Conservation (phyloP, 2,797 vertebrate genomes). For the Falco berigora region DNA sequence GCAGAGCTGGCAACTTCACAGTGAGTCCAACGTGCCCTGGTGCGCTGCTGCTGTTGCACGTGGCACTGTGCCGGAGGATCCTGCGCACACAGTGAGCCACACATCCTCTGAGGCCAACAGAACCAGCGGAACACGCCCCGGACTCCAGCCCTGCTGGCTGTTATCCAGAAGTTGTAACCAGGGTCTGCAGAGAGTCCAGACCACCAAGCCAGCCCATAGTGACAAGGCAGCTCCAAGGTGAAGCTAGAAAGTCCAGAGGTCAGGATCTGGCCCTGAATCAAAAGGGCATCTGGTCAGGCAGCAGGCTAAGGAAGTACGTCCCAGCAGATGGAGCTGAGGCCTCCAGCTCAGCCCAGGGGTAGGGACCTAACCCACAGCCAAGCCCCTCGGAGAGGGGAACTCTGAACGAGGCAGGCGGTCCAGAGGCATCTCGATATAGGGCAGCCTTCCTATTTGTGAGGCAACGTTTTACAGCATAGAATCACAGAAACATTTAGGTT, state of each 20-base stretch:
- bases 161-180: background rate
- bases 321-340: background rate
- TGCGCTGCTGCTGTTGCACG: accelerated
- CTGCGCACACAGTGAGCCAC: background rate
- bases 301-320: background rate
- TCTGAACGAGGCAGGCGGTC: background rate
- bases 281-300: background rate
- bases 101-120: background rate
- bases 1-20: background rate
- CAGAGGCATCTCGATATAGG: background rate
- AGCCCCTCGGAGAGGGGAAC: background rate
- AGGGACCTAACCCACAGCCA: background rate
- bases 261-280: background rate
- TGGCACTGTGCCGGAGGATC: accelerated
- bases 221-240: background rate
- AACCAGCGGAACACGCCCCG: background rate
- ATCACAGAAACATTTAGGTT: background rate
- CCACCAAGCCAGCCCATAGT: background rate
- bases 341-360: background rate
- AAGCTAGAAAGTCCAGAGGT: background rate
- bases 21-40: accelerated
- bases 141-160: background rate
- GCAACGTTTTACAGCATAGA: background rate
- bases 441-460: background rate
- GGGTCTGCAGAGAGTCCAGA: background rate